Base-by-base conservation (phyloP, 2,797 vertebrate species). In the Bradypus variegatus region DNA sequence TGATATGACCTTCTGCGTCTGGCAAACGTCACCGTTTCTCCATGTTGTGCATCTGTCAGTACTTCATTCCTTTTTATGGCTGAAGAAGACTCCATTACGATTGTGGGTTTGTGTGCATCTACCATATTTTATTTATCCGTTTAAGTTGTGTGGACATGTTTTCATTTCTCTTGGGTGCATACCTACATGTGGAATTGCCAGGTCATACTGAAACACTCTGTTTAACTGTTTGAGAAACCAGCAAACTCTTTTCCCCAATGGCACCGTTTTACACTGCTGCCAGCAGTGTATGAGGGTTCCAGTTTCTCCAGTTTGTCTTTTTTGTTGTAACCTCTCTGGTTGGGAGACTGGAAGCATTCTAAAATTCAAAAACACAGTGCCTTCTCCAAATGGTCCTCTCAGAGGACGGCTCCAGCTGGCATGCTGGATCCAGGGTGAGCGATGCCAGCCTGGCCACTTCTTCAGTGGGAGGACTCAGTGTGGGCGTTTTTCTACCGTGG, bases 1-100 rank as follows among this genome's bases (percentile, higher is more conserved):
- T 1, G 6, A 14, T 0, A 1, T 11, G 12, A 55, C 73, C 64
- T 77, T 70, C 41, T 8, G 1, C 53, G 38, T 53, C 55, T 33
- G 5, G 50, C 33, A 5, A 6, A 83, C 33, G 75, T n/a, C n/a
- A n/a, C n/a, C n/a, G n/a, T 36, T 58, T 60, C 36, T 14, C 48
- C 38, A 12, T 4, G 4, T 0, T 31, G 29, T 1, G 9, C 36
- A 9, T 50, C 11, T 50, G 14, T 50, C 50, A 11, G 10, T 50
- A 50, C 50, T 50, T 50, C 50, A 2, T 25, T 50, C 92, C n/a
- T 83, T 77, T 50, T 58, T 4, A 14, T 11, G 58, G 50, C 50
- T 50, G 50, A 50, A 45, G 10, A 50, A 50, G 10, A 14, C 50
- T 50, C 50, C 50, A 9, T 50, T 6, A 14, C 13, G 50, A 50